Percentiles rank a stretch among this genome's conserved stretches.
These are phyloP conservation scores for Rapana venosa DNA, from an alignment of 2,888 invertebrate genomes.

Conservation along the genomic window DNA sequence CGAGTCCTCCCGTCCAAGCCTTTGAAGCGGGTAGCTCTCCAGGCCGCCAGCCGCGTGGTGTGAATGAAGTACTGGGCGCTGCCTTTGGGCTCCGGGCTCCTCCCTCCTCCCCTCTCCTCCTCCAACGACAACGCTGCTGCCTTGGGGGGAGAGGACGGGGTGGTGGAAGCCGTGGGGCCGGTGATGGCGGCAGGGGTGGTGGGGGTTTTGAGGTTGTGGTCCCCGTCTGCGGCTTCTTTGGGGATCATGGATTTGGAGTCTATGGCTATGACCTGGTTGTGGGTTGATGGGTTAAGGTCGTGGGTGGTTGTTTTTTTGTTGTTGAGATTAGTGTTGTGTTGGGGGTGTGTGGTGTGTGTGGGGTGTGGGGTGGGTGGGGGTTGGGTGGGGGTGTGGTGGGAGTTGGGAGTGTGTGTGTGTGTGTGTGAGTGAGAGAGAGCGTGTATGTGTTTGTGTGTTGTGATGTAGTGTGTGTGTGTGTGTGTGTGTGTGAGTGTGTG, in stretches of 20 bases:
- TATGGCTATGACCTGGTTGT: neutral
- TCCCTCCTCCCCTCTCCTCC: neutral
- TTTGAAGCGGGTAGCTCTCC: slow-evolving; percentile 36
- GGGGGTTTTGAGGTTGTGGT: neutral
- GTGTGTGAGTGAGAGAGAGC: too few relatives aligned
- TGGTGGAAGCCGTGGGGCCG: neutral
- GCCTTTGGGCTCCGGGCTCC: neutral
- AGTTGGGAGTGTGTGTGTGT: too few relatives aligned
- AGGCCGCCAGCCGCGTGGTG: slow-evolving; percentile 31
- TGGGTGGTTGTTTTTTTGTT: too few relatives aligned
- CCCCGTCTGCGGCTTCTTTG: neutral
- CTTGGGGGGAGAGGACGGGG: neutral
- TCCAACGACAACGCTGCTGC: too few relatives aligned
- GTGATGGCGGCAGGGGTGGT: too few relatives aligned
- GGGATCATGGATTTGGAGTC: slow-evolving; percentile 19
- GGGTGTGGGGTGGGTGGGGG: neutral
- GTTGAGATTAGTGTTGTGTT: too few relatives aligned
- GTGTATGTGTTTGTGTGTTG: too few relatives aligned
- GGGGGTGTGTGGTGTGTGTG: too few relatives aligned
- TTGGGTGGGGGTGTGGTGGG: too few relatives aligned
- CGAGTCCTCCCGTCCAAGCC: neutral
- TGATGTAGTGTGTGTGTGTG: too few relatives aligned
- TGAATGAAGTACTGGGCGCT: neutral
- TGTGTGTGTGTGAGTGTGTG: too few relatives aligned
- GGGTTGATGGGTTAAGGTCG: too few relatives aligned